phyloP scores from a whole-genome alignment of 2,888 invertebrate species.

The Teleogryllus oceanicus region DNA sequence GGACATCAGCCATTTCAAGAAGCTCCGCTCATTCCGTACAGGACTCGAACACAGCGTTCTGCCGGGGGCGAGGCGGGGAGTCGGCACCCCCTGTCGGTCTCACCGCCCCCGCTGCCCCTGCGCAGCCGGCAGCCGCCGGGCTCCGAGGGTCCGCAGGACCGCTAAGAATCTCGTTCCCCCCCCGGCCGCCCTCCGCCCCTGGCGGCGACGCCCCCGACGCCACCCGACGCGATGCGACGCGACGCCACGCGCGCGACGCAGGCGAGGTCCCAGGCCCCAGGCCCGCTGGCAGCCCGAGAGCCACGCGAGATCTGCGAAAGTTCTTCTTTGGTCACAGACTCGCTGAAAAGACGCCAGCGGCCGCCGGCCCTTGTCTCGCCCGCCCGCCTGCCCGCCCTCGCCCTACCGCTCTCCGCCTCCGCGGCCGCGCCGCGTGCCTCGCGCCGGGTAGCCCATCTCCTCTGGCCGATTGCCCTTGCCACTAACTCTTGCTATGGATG shows the following conservation, averaged over 20 bases:
- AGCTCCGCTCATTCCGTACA: neutral
- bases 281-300: too few relatives aligned
- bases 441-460: neutral
- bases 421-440: neutral
- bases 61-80: neutral
- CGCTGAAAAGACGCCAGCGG: neutral
- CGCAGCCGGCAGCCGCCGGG: neutral
- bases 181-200: neutral
- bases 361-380: neutral
- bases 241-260: neutral
- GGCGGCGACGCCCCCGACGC: neutral
- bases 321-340: neutral
- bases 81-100: too few relatives aligned
- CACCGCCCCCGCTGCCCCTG: neutral
- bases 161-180: neutral
- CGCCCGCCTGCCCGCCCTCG: neutral
- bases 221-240: neutral
- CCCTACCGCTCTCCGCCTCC: neutral
- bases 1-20: neutral
- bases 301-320: neutral
- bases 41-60: neutral
- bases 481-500: neutral
- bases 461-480: slow-evolving; percentile 18
- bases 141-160: neutral
- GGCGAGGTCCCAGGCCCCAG: neutral